Evolutionary conservation across 2,888 invertebrate species (phyloP).

Genomic region (Ornithoptera alexandrae): DNA sequence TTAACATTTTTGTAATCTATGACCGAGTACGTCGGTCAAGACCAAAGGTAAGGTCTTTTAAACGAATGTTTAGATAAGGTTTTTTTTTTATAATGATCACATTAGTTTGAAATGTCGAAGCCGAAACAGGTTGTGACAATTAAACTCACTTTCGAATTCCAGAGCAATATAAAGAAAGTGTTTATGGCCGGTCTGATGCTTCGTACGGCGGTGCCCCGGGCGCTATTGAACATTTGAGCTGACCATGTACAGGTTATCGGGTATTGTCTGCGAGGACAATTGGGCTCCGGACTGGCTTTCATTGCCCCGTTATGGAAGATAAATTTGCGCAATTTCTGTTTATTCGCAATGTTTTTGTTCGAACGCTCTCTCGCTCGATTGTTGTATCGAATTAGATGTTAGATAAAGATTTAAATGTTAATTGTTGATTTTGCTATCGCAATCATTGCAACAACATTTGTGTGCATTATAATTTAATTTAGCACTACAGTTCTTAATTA

Average conservation of each 20-base stretch:
- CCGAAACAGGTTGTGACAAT: constrained; percentile 25
- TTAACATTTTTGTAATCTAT: too few species aligned
- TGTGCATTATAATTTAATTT: too few species aligned
- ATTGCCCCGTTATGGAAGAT: constrained; percentile 11
- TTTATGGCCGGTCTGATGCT: constrained; percentile 31
- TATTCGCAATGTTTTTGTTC: constrained; percentile 9
- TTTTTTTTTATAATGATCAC: constrained; percentile 11
- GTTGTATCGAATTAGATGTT: too few species aligned
- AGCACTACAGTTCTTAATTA: too few species aligned
- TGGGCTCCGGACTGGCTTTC: constrained; percentile 19
- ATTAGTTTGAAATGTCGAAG: constrained; percentile 3
- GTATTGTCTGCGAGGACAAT: constrained; percentile 44
- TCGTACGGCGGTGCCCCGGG: constrained; percentile 33
- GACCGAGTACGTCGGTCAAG: too few species aligned
- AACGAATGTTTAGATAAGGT: constrained; percentile 3
- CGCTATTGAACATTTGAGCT: constrained; percentile 21
- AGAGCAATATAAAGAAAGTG: constrained; percentile 37
- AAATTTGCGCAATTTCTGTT: constrained; percentile 11
- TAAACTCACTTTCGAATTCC: constrained; percentile 34
- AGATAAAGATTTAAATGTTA: too few species aligned
- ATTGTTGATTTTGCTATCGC: too few species aligned
- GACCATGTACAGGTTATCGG: constrained; percentile 45
- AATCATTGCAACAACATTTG: too few species aligned
- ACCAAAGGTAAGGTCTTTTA: too few species aligned
- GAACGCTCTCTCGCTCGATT: too few species aligned